phyloP scores from a whole-genome alignment of 2,797 vertebrate species.

The Sebastes matsubarae region DNA sequence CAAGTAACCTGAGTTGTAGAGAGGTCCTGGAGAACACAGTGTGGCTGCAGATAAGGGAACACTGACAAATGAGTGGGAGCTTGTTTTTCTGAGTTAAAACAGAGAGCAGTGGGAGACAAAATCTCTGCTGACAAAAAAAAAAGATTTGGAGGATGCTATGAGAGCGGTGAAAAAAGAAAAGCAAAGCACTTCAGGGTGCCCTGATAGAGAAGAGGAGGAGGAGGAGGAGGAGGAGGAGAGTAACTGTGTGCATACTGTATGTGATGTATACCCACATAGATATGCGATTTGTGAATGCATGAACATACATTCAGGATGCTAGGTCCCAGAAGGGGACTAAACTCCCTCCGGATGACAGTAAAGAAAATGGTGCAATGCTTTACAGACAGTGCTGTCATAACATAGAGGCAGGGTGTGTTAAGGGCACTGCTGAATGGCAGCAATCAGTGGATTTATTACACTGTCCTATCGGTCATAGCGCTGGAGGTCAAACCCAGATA shows the following conservation, averaged over 20 bases:
- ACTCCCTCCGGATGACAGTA: slow-evolving; percentile 25
- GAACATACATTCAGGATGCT: not conserved
- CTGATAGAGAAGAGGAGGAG: not conserved
- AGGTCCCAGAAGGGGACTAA: not conserved
- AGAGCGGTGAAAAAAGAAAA: slow-evolving; percentile 1
- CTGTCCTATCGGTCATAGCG: not conserved
- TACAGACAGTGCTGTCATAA: slow-evolving; percentile 1
- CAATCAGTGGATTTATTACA: slow-evolving; percentile 11
- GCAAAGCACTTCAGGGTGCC: not conserved
- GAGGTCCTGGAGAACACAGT: slow-evolving; percentile 69
- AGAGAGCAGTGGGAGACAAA: slow-evolving; percentile 50
- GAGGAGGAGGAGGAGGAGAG: not conserved
- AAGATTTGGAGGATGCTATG: slow-evolving; percentile 13
- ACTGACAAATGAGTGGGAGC: slow-evolving; percentile 72
- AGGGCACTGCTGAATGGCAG: not conserved
- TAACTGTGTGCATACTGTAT: not conserved
- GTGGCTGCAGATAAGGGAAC: slow-evolving; percentile 73
- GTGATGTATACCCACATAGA: not conserved
- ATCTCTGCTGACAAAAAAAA: slow-evolving; percentile 62
- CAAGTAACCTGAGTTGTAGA: slow-evolving; percentile 70
- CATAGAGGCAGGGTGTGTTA: not conserved
- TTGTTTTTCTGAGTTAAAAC: slow-evolving; percentile 62
- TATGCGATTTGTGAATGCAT: not conserved
- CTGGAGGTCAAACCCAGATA: not conserved
- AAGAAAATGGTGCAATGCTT: slow-evolving; percentile 35